Evolutionary conservation across 2,113 vertebrate species (phyloP).

Genomic region (Okapia johnstoni): DNA sequence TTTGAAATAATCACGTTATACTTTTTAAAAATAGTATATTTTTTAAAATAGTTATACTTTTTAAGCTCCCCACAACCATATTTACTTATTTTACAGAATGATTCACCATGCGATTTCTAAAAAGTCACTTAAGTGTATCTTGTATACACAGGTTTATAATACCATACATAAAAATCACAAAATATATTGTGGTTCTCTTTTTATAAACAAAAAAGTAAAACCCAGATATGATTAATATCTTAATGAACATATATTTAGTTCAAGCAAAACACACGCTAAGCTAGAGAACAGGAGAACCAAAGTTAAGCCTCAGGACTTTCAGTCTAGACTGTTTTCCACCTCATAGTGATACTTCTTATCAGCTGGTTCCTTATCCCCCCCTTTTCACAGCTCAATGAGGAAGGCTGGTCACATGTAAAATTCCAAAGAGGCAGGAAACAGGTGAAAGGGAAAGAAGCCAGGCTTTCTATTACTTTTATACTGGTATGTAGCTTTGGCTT

Average conservation of each 20-base stretch:
- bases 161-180: not conserved
- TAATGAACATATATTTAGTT: not conserved
- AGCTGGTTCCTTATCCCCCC: not conserved
- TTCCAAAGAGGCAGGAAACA: constrained; percentile 33
- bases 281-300: not conserved
- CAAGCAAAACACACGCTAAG: not conserved
- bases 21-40: not conserved
- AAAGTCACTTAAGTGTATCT: not conserved
- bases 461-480: not conserved
- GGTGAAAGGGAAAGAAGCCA: constrained; percentile 49
- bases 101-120: not conserved
- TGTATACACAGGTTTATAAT: not conserved
- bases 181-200: not conserved
- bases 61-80: not conserved
- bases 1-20: not conserved
- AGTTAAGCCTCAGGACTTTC: constrained; percentile 4
- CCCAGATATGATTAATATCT: not conserved
- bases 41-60: not conserved
- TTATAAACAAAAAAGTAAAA: constrained; percentile 29
- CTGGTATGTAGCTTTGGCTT: not conserved
- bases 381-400: not conserved
- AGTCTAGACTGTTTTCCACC: not conserved
- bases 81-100: constrained; percentile 37
- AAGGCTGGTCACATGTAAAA: constrained; percentile 12
- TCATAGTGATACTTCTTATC: not conserved